Evolutionary conservation across 2,113 vertebrate genomes (phyloP).

Genomic region (Dermatemys mawii): DNA sequence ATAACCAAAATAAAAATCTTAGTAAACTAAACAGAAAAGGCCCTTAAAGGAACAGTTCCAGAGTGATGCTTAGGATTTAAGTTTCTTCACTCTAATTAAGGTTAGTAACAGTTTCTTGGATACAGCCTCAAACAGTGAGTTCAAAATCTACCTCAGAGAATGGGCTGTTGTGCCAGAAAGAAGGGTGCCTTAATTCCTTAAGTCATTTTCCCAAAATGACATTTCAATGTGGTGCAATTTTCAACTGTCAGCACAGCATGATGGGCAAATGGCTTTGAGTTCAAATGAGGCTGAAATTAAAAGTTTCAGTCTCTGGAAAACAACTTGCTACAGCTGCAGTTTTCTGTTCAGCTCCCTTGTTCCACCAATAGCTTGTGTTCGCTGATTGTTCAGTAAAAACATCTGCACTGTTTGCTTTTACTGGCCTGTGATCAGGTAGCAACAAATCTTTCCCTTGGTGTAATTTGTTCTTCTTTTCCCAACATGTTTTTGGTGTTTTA

Average conservation of each 20-base stretch:
- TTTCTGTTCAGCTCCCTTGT: neutral
- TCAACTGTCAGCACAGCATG: neutral
- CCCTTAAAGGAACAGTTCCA: neutral
- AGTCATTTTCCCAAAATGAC: neutral
- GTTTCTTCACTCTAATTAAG: neutral
- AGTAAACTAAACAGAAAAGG: neutral
- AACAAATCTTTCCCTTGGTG: neutral
- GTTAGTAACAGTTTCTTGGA: neutral
- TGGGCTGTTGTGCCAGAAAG: neutral
- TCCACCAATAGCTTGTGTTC: neutral
- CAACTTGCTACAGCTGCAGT: neutral
- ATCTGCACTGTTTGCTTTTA: conserved; percentile 30
- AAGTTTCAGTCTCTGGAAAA: neutral
- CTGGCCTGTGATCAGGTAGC: neutral
- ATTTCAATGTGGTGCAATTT: neutral
- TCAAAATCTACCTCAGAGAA: neutral
- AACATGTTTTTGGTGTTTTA: neutral
- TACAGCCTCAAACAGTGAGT: neutral
- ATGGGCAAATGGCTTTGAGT: neutral
- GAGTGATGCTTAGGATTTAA: neutral
- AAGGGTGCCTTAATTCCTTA: neutral
- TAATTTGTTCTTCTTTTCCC: neutral
- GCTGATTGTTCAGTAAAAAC: conserved; percentile 20
- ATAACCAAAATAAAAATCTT: neutral
- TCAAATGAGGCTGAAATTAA: neutral